Evolutionary conservation across 2,888 invertebrate species (phyloP), one percentile per base, ranked within the genome.

Genomic region (Tenthredo distinguenda): DNA sequence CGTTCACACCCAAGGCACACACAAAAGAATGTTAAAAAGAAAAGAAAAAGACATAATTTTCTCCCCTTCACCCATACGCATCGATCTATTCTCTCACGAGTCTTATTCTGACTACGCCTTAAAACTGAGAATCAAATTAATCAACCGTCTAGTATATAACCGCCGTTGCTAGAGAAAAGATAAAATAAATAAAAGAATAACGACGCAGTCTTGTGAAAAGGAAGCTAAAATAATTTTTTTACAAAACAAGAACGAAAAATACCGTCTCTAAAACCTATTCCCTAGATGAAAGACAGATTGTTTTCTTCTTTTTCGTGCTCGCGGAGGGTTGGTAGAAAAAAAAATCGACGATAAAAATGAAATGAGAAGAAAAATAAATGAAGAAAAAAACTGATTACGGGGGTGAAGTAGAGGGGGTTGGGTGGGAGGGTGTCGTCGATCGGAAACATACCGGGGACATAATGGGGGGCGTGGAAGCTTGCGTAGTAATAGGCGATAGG

Each of bases 371-470:
- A 21, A 71, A 37, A 71, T 37, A 1, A 40, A 21, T 26, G 10
- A 74, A n/a, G 2, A 43, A n/a, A 21, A 40, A 40, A 74, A 40
- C 4, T 43, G 40, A 74, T 43, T 43, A 43, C n/a, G 72, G 72
- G 72, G 58, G 10, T 21, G 58, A 18, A n/a, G n/a, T 18, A 21
- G 26, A 34, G 26, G 37, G 40, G 82, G 31, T 65, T 65, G 47
- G 34, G 68, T n/a, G 21, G 21, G 31, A 77, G 26, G 55, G 31
- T 50, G 81, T 34, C 40, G 81, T 81, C 58, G 50, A 43, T 85
- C 87, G 87, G 68, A 85, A 90, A 92, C 92, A 90, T 93, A 93
- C 93, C 93, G 93, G 91, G 90, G 93, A 92, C 91, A 93, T 92
- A 90, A 93, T 91, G 90, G 92, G 90, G 90, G 91, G 91, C 90